phyloP scores from a whole-genome alignment of 2,888 invertebrate species.

The Habroteleia sp. region DNA sequence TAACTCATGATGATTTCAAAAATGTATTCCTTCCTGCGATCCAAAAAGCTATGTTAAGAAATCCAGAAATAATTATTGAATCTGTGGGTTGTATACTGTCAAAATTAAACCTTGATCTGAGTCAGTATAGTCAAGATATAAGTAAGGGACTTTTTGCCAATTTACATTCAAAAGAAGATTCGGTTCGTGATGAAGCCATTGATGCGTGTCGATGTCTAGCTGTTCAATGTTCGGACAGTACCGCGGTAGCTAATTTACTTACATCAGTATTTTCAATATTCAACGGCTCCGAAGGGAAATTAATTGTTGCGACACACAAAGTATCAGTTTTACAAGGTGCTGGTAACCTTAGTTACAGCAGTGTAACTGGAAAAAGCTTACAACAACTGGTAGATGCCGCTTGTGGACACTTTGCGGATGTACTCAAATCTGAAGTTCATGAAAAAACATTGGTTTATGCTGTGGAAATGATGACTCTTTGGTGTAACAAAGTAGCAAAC shows the following conservation, averaged over 20 bases:
- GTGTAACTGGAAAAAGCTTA: slow-evolving; percentile 84
- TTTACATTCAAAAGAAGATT: slow-evolving; percentile 92
- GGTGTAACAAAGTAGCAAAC: slow-evolving; percentile 87
- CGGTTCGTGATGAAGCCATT: slow-evolving; percentile 88
- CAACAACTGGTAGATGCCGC: slow-evolving; percentile 84
- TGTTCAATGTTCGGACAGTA: slow-evolving; percentile 86
- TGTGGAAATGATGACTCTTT: slow-evolving; percentile 89
- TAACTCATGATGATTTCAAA: slow-evolving; percentile 87
- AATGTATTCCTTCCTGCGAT: slow-evolving; percentile 89
- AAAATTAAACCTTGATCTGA: slow-evolving; percentile 88
- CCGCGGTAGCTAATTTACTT: slow-evolving; percentile 86
- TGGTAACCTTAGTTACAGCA: slow-evolving; percentile 88
- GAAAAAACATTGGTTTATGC: slow-evolving; percentile 93
- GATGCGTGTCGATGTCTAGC: slow-evolving; percentile 88
- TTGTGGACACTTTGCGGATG: slow-evolving; percentile 87
- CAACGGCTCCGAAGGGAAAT: slow-evolving; percentile 94
- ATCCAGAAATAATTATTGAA: slow-evolving; percentile 94
- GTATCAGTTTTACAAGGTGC: slow-evolving; percentile 91
- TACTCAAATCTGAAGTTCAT: slow-evolving; percentile 93
- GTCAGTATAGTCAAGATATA: slow-evolving; percentile 88
- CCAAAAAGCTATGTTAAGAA: slow-evolving; percentile 94
- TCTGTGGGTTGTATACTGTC: slow-evolving; percentile 89
- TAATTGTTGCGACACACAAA: slow-evolving; percentile 93
- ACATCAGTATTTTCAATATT: slow-evolving; percentile 89
- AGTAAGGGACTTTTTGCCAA: slow-evolving; percentile 93